phyloP scores from a whole-genome alignment of 2,888 invertebrate species.

The Philereme vetulata region DNA sequence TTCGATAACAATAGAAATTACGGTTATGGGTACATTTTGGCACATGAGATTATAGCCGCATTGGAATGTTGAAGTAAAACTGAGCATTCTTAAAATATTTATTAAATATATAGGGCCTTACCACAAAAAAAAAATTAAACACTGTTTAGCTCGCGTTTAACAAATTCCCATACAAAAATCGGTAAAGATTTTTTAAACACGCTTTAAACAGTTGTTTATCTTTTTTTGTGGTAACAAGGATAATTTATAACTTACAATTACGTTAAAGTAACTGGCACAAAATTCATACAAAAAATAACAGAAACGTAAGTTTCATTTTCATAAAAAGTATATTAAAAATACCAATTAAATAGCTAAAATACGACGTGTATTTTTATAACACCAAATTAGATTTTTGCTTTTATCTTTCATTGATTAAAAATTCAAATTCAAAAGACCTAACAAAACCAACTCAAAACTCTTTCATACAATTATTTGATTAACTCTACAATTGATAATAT shows the following conservation, averaged over 20 bases:
- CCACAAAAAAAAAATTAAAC: no score
- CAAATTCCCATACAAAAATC: no score
- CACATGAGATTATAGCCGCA: slow-evolving; percentile 60
- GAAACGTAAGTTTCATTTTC: slow-evolving; percentile 9
- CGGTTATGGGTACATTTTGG: slow-evolving; percentile 55
- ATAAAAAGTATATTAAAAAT: neutral
- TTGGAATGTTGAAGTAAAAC: slow-evolving; percentile 46
- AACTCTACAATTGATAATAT: no score
- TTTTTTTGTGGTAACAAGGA: no score
- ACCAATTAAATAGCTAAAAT: neutral
- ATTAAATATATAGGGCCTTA: no score
- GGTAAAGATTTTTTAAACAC: no score
- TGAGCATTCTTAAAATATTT: slow-evolving; percentile 71
- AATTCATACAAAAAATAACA: slow-evolving; percentile 60
- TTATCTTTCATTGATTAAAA: no score
- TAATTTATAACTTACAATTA: slow-evolving; percentile 47
- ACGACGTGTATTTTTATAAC: neutral
- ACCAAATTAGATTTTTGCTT: neutral
- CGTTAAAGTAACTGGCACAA: slow-evolving; percentile 75
- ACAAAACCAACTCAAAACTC: no score
- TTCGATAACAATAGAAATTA: slow-evolving; percentile 11
- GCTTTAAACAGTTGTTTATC: no score
- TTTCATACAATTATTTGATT: no score
- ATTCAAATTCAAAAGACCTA: no score
- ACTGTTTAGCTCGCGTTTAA: no score